phyloP scores from a whole-genome alignment of 2,888 invertebrate genomes.

The Ennomos quercinarius region DNA sequence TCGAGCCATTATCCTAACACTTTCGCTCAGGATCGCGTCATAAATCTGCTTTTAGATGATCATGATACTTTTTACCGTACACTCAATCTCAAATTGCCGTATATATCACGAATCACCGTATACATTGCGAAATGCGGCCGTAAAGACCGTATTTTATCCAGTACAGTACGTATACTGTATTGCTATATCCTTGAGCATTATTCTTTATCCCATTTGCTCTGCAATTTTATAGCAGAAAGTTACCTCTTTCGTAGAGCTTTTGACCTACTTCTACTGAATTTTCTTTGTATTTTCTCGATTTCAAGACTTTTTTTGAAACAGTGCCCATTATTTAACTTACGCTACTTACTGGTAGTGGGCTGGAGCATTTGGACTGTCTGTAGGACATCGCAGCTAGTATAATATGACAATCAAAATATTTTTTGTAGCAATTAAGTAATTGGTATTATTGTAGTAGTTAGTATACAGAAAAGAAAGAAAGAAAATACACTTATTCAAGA shows the following conservation, averaged over 20 bases:
- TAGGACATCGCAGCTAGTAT: too few species aligned
- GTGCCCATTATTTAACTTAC: background rate
- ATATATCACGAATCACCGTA: slow-evolving; percentile 17
- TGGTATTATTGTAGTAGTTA: too few species aligned
- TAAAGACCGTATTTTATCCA: slow-evolving; percentile 14
- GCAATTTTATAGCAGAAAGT: slow-evolving; percentile 16
- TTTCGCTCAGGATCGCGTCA: slow-evolving; percentile 9
- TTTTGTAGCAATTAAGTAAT: too few species aligned
- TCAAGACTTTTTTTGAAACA: too few species aligned
- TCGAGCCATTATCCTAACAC: slow-evolving; percentile 4
- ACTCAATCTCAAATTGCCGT: slow-evolving; percentile 18
- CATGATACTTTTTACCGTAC: slow-evolving; percentile 19
- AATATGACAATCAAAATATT: too few species aligned
- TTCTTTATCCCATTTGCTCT: slow-evolving; percentile 16
- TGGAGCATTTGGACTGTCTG: too few species aligned
- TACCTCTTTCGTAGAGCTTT: background rate
- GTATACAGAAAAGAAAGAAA: too few species aligned
- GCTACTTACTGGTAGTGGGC: too few species aligned
- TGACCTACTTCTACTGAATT: slow-evolving; percentile 11
- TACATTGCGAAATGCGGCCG: slow-evolving; percentile 16
- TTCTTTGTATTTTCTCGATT: background rate
- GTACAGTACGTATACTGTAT: slow-evolving; percentile 10
- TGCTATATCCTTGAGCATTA: slow-evolving; percentile 9
- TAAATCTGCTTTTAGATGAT: slow-evolving; percentile 20
- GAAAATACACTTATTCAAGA: too few species aligned